Evolutionary conservation across 2,113 vertebrate species (phyloP).

Genomic region (Oryzias woworae): DNA sequence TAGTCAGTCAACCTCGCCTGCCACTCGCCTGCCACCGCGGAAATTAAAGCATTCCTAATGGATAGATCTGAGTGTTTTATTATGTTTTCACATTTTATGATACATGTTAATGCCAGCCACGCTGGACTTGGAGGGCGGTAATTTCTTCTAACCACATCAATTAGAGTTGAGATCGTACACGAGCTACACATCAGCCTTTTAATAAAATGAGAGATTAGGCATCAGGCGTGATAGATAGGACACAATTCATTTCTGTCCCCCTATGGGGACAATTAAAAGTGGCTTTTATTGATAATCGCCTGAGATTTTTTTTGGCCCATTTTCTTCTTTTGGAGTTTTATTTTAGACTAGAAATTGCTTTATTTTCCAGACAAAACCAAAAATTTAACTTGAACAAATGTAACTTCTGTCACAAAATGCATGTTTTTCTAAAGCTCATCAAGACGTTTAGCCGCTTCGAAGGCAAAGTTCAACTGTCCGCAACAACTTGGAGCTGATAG

Average conservation of each 20-base stretch:
- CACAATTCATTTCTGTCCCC: conserved; percentile 34
- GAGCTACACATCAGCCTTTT: conserved; percentile 40
- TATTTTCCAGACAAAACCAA: too few relatives aligned
- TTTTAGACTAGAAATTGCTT: conserved; percentile 2
- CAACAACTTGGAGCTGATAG: conserved; percentile 59
- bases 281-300: conserved; percentile 8
- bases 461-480: conserved; percentile 38
- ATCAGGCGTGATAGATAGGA: conserved; percentile 44
- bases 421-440: conserved; percentile 1
- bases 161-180: conserved; percentile 45
- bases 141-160: conserved; percentile 56
- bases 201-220: conserved; percentile 51
- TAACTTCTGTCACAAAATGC: too few relatives aligned
- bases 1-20: conserved; percentile 52
- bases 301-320: conserved; percentile 1
- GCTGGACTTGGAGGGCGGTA: conserved; percentile 47
- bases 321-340: not conserved
- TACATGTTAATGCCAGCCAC: conserved; percentile 56
- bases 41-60: conserved; percentile 67
- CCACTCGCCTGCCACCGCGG: conserved; percentile 56
- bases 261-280: conserved; percentile 31
- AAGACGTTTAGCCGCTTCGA: conserved; percentile 44
- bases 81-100: conserved; percentile 70
- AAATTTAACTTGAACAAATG: too few relatives aligned
- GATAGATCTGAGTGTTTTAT: conserved; percentile 61